A percentile compares a stretch with the other conserved stretches of the same genome.
Conservation (phyloP, 2,797 vertebrate genomes). For the Enoplosus armatus region DNA sequence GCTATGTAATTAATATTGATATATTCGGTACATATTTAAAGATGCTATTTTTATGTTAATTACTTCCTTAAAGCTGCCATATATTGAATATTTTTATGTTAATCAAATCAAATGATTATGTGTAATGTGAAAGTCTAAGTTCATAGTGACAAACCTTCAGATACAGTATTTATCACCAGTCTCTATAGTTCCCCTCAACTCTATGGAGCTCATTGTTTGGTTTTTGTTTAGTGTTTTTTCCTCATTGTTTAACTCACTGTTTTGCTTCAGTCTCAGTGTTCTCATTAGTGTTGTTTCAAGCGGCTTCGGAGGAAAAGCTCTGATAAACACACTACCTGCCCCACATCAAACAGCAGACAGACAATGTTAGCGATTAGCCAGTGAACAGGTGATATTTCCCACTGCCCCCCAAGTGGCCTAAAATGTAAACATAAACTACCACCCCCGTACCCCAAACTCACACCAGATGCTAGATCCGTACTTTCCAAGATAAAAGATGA, state of each 20-base stretch:
- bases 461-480: too few species aligned
- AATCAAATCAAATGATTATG: neutral
- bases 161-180: neutral
- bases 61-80: neutral
- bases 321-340: neutral
- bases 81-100: neutral
- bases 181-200: too few species aligned
- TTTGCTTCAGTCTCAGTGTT: neutral
- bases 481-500: too few species aligned
- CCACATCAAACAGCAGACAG: neutral
- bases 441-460: neutral
- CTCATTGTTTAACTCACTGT: neutral
- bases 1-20: neutral
- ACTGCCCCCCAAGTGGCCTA: neutral
- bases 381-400: too few species aligned
- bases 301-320: too few species aligned
- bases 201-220: neutral
- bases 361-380: neutral
- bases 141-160: neutral
- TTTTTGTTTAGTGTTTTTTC: neutral
- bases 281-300: neutral
- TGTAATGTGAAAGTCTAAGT: neutral
- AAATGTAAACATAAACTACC: neutral
- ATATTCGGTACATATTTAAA: neutral
- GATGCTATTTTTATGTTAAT: neutral